Percentiles rank a stretch among this genome's conserved stretches.
Conservation (phyloP, 2,888 invertebrate genomes). For the Xylophagus ater region DNA sequence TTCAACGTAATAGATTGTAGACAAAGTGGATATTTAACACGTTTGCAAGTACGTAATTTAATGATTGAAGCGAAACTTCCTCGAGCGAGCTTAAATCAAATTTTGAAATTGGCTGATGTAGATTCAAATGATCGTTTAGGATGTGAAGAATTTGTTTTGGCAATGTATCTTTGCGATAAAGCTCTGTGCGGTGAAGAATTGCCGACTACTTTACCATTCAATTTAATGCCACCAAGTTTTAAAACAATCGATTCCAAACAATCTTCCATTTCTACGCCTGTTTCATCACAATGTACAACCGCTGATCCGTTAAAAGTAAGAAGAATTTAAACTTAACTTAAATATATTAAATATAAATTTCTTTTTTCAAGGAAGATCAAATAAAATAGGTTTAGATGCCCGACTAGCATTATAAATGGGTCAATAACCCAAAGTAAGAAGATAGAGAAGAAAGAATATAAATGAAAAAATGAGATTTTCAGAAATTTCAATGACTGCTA, state of each 20-base stretch:
- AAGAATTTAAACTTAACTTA: constrained; percentile 5
- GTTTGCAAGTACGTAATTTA: constrained; percentile 84
- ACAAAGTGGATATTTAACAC: constrained; percentile 78
- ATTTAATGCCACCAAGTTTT: constrained; percentile 82
- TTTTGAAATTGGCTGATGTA: constrained; percentile 89
- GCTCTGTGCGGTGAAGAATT: constrained; percentile 72
- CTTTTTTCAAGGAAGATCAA: constrained; percentile 72
- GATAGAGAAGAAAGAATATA: constrained; percentile 87
- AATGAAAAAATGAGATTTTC: too few species aligned
- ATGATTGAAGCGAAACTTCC: constrained; percentile 89
- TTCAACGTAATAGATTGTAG: constrained; percentile 86
- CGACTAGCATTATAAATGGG: constrained; percentile 81
- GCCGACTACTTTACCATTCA: constrained; percentile 68
- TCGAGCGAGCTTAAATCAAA: constrained; percentile 80
- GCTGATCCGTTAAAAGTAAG: constrained; percentile 40
- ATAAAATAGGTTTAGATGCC: constrained; percentile 90
- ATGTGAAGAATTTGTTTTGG: constrained; percentile 93
- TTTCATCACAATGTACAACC: constrained; percentile 44
- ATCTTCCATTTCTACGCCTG: constrained; percentile 38
- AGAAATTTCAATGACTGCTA: too few species aligned
- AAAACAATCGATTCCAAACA: constrained; percentile 42
- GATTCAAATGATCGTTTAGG: constrained; percentile 90
- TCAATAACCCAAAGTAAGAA: constrained; percentile 79
- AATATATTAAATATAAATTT: constrained; percentile 13
- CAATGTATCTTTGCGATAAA: constrained; percentile 90